Evolutionary conservation across 1,140 invertebrate genomes (phyloP).

Genomic region (Trichonephila clavipes): DNA sequence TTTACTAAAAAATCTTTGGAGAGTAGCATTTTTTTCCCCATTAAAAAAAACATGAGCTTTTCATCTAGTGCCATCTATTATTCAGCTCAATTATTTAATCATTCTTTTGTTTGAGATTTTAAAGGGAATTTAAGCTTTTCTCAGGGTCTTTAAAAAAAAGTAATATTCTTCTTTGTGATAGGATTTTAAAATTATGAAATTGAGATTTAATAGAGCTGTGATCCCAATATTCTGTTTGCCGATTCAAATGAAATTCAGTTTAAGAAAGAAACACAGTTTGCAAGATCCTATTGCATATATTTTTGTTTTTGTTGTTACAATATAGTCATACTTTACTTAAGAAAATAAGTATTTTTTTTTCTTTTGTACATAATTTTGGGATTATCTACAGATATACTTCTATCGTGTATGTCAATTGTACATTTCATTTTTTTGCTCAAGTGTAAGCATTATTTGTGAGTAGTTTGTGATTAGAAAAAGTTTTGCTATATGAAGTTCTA

Average conservation of each 20-base stretch:
- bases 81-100: conserved; percentile 36
- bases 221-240: neutral
- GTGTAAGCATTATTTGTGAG: conserved; percentile 65
- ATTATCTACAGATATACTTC: conserved; percentile 33
- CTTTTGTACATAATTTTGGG: conserved; percentile 59
- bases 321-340: conserved; percentile 72
- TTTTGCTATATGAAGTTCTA: conserved; percentile 50
- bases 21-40: neutral
- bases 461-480: conserved; percentile 32
- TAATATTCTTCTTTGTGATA: neutral
- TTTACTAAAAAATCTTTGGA: neutral
- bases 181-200: neutral
- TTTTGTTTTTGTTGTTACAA: conserved; percentile 9
- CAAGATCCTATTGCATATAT: neutral
- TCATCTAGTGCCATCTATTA: conserved; percentile 52
- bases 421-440: conserved; percentile 73
- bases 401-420: conserved; percentile 60
- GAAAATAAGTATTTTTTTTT: conserved; percentile 37
- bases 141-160: conserved; percentile 28
- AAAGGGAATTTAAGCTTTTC: neutral
- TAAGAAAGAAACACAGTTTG: neutral
- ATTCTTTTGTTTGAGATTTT: neutral
- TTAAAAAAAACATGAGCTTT: conserved; percentile 23
- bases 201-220: conserved; percentile 20
- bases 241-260: neutral